Evolutionary conservation across 2,888 invertebrate genomes (phyloP).

Genomic region (Plemyria rubiginata): DNA sequence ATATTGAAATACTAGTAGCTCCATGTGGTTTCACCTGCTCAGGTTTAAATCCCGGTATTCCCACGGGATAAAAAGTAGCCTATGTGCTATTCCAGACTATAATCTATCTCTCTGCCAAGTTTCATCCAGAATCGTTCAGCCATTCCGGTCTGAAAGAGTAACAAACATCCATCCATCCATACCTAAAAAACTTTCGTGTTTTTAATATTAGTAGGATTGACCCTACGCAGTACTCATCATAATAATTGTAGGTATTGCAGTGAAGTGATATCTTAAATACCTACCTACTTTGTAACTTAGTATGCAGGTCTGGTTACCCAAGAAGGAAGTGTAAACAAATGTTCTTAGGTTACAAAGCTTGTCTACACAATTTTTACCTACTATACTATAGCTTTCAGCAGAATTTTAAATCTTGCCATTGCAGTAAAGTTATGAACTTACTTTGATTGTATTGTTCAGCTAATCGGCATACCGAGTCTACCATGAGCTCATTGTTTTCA

Average conservation of each 20-base stretch:
- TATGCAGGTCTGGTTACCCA: constrained; percentile 27
- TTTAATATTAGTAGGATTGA: too few species aligned
- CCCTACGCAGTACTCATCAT: too few species aligned
- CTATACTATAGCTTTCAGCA: constrained; percentile 13
- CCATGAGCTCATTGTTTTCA: constrained; percentile 88
- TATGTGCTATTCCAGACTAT: too few species aligned
- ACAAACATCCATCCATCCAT: too few species aligned
- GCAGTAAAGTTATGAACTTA: constrained; percentile 59
- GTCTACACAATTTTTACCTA: constrained; percentile 7
- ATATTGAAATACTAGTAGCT: too few species aligned
- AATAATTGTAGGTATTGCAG: neutral
- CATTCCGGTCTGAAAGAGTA: too few species aligned
- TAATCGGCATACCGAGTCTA: constrained; percentile 87
- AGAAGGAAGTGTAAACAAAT: constrained; percentile 20
- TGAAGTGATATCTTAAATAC: neutral
- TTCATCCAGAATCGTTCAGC: too few species aligned
- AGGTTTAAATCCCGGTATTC: too few species aligned
- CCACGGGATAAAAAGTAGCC: too few species aligned
- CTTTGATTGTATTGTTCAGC: constrained; percentile 86
- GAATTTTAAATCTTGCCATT: constrained; percentile 19
- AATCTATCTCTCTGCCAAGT: too few species aligned
- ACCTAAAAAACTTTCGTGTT: too few species aligned
- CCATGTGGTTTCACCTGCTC: too few species aligned
- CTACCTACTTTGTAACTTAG: constrained; percentile 23
- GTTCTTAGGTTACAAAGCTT: constrained; percentile 30